Evolutionary conservation across 2,113 vertebrate species (phyloP).

Genomic region (Ptyas mucosa): DNA sequence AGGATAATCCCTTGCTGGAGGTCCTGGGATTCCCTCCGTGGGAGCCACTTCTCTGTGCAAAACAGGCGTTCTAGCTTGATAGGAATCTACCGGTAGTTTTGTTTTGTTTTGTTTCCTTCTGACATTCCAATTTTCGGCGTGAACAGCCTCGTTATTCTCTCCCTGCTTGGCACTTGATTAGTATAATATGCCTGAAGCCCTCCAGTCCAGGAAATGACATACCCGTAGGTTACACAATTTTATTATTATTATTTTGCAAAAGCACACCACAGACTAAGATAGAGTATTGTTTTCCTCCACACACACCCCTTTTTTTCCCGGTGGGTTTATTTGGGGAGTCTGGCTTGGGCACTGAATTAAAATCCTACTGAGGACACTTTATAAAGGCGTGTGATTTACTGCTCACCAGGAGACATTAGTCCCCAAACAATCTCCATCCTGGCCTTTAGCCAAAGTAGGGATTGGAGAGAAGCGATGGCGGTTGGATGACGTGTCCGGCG

Average conservation of each 20-base stretch:
- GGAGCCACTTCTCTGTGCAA: neutral
- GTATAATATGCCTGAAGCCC: neutral
- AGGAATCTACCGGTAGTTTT: too few relatives aligned
- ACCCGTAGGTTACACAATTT: neutral
- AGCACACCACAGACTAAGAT: neutral
- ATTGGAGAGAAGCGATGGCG: neutral
- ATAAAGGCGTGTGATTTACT: conserved; percentile 13
- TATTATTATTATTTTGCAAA: neutral
- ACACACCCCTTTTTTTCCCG: neutral
- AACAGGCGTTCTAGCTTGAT: neutral
- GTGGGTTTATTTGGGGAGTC: neutral
- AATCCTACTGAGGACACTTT: conserved; percentile 16
- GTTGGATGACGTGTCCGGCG: neutral
- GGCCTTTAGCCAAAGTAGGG: neutral
- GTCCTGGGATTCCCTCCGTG: neutral
- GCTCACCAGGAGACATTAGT: neutral
- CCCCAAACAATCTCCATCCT: neutral
- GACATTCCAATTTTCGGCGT: neutral
- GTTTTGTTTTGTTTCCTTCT: neutral
- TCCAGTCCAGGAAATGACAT: neutral
- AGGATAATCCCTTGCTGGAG: neutral
- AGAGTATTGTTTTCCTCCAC: neutral
- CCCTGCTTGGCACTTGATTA: neutral
- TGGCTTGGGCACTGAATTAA: conserved; percentile 7
- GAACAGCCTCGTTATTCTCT: neutral